Conservation (phyloP, 1,140 invertebrate species). For the Nixonia krombeini region DNA sequence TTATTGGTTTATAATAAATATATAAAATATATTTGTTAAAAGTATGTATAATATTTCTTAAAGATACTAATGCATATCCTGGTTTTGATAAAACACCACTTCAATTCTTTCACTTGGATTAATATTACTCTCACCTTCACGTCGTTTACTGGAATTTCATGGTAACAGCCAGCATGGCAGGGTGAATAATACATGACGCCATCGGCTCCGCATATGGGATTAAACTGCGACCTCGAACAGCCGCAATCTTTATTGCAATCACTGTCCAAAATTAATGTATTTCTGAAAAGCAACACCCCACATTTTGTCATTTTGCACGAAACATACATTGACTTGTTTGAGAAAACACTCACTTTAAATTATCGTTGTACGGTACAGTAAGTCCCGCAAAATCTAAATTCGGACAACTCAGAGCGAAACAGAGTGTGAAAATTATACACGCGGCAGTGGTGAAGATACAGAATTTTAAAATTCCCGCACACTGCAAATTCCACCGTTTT, state of each 20-base stretch:
- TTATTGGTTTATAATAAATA: too few species aligned
- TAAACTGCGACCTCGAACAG: conserved; percentile 73
- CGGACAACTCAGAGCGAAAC: conserved; percentile 82
- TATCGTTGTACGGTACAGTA: conserved; percentile 73
- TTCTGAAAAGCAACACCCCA: conserved; percentile 29
- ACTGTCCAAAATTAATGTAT: conserved; percentile 63
- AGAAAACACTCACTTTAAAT: conserved; percentile 67
- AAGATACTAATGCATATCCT: too few species aligned
- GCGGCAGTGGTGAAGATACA: conserved; percentile 77
- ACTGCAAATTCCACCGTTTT: conserved; percentile 80
- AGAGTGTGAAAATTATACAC: conserved; percentile 75
- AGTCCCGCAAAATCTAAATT: conserved; percentile 83
- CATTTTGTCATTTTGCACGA: conserved; percentile 12
- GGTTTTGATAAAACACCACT: not conserved
- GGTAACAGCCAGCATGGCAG: conserved; percentile 84
- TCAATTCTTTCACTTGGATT: not conserved
- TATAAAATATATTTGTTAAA: too few species aligned
- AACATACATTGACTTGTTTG: too few species aligned
- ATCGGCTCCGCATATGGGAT: conserved; percentile 85
- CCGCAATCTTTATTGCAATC: conserved; percentile 78
- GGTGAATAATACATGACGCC: conserved; percentile 87
- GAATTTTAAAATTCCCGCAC: conserved; percentile 83
- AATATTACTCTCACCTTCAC: conserved; percentile 47
- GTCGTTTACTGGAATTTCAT: conserved; percentile 59
- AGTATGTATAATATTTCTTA: too few species aligned